phyloP scores from a whole-genome alignment of 2,113 vertebrate genomes.

The Stigmatopora nigra region DNA sequence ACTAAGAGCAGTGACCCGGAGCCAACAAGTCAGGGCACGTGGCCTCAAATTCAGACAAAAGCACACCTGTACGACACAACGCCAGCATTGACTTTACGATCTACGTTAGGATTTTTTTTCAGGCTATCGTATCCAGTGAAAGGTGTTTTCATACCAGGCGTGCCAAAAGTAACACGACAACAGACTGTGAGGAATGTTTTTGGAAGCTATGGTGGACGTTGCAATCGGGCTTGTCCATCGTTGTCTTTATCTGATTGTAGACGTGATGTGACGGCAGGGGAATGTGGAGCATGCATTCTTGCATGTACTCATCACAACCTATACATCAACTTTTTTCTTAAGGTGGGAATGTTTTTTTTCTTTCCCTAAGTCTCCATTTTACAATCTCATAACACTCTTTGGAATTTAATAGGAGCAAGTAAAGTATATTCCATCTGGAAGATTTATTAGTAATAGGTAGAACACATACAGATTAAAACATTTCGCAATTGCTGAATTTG shows the following conservation, averaged over 20 bases:
- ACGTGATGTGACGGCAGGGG: slow-evolving; percentile 43
- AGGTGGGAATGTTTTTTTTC: background rate
- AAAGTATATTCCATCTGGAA: background rate
- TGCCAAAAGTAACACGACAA: slow-evolving; percentile 47
- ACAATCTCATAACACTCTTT: background rate
- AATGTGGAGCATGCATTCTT: slow-evolving; percentile 26
- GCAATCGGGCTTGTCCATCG: slow-evolving; percentile 33
- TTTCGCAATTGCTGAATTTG: no score
- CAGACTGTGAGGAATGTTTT: slow-evolving; percentile 44
- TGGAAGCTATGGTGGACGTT: slow-evolving; percentile 39
- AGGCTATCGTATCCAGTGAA: slow-evolving; percentile 17
- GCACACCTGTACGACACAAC: slow-evolving; percentile 4
- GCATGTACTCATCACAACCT: background rate
- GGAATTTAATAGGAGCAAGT: background rate
- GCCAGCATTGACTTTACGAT: background rate
- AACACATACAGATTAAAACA: no score
- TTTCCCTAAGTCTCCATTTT: background rate
- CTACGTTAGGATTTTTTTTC: background rate
- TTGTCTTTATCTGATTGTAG: slow-evolving; percentile 46
- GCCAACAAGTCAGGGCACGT: slow-evolving; percentile 63
- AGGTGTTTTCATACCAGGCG: slow-evolving; percentile 4
- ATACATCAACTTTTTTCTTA: background rate
- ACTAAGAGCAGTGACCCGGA: slow-evolving; percentile 44
- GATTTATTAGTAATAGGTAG: no score
- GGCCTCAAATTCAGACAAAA: slow-evolving; percentile 34